phyloP scores from a whole-genome alignment of 2,113 vertebrate species.

The Copsychus sechellarum region DNA sequence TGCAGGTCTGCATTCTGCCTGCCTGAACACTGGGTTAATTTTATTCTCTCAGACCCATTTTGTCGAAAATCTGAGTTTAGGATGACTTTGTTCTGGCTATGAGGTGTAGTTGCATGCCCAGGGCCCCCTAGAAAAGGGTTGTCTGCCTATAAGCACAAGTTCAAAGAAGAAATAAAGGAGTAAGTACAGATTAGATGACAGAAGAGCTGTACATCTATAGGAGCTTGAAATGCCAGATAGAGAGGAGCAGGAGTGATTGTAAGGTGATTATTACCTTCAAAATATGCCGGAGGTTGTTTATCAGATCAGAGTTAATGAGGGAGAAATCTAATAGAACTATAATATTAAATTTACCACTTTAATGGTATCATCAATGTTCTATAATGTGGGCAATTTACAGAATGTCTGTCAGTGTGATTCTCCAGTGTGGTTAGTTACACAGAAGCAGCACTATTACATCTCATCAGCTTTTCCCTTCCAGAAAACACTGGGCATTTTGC shows the following conservation, averaged over 20 bases:
- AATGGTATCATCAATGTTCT: slow-evolving; percentile 39
- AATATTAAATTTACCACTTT: slow-evolving; percentile 49
- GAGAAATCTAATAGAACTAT: slow-evolving; percentile 48
- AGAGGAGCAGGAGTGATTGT: slow-evolving; percentile 3
- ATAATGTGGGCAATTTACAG: slow-evolving; percentile 42
- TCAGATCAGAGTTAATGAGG: slow-evolving; percentile 51
- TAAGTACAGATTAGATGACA: slow-evolving; percentile 32
- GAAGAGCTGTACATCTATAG: slow-evolving; percentile 35
- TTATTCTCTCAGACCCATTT: background rate
- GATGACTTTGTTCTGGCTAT: background rate
- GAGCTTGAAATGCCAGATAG: background rate
- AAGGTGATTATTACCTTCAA: slow-evolving; percentile 56
- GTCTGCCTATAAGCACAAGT: slow-evolving; percentile 16
- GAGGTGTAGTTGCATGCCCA: background rate
- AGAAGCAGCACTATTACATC: background rate
- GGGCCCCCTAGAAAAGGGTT: background rate
- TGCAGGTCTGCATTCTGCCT: background rate
- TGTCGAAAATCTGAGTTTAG: background rate
- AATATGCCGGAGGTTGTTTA: slow-evolving; percentile 41
- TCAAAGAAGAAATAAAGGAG: slow-evolving; percentile 24
- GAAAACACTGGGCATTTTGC: background rate
- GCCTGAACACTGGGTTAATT: background rate
- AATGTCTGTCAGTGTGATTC: background rate
- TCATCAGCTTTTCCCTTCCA: background rate
- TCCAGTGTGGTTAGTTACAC: background rate